Conservation (phyloP, 2,113 vertebrate species). For the Oreotrochilus melanogaster region DNA sequence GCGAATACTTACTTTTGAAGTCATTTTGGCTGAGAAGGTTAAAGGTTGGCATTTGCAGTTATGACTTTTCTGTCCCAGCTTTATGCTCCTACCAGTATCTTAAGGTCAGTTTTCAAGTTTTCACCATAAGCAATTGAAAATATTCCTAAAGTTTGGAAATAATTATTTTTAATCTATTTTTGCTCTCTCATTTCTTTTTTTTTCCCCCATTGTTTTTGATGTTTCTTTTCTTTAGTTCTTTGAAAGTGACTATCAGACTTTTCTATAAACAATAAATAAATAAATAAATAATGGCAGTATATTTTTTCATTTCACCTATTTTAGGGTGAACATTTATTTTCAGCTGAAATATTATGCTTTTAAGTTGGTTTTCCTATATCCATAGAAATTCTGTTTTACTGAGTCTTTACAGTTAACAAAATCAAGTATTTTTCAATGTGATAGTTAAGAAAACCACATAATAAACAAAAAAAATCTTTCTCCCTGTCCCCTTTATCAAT, state of each 20-base stretch:
- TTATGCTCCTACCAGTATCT: background rate
- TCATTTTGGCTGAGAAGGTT: conserved; percentile 35
- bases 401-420: background rate
- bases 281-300: background rate
- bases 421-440: background rate
- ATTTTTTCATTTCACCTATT: background rate
- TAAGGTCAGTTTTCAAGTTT: background rate
- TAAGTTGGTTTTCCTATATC: background rate
- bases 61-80: background rate
- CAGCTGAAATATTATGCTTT: background rate
- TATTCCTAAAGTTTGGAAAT: background rate
- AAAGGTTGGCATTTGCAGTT: conserved; percentile 45
- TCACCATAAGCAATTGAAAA: background rate
- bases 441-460: background rate
- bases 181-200: background rate
- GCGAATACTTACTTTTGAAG: conserved; percentile 38
- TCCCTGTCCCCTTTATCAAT: background rate
- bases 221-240: background rate
- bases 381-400: background rate
- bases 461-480: background rate
- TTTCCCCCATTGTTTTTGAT: background rate
- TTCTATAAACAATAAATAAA: background rate
- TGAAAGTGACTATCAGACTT: background rate
- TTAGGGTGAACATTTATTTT: background rate
- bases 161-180: background rate